Percentiles rank a stretch among this genome's conserved stretches.
Conservation (phyloP, 2,888 invertebrate genomes). For the Troglohyphantes excavatus region DNA sequence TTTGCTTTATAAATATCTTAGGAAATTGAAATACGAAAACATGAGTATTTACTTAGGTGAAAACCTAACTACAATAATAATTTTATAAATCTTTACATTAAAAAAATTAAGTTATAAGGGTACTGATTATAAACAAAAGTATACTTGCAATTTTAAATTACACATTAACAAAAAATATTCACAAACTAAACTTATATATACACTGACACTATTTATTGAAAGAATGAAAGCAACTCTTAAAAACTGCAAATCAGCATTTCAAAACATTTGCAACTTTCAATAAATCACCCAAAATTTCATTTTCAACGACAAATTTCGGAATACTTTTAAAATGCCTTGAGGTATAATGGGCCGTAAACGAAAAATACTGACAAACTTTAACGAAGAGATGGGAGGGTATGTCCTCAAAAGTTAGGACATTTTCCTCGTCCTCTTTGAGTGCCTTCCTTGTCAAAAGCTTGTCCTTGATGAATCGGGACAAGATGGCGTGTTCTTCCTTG, state of each 20-base stretch:
- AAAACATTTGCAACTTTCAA: constrained; percentile 24
- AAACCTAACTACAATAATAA: too few relatives aligned
- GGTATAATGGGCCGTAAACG: constrained; percentile 39
- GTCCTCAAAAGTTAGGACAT: not conserved
- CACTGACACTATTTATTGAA: too few relatives aligned
- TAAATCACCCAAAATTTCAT: constrained; percentile 22
- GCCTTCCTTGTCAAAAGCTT: not conserved
- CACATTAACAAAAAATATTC: too few relatives aligned
- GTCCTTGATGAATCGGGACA: constrained; percentile 43
- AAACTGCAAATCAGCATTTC: not conserved
- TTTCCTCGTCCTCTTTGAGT: constrained; percentile 7
- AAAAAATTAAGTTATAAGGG: too few relatives aligned
- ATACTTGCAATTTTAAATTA: too few relatives aligned
- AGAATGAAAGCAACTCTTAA: too few relatives aligned
- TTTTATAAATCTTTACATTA: too few relatives aligned
- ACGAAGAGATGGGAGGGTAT: constrained; percentile 33
- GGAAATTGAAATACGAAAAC: too few relatives aligned
- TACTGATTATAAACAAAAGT: too few relatives aligned
- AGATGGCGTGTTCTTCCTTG: constrained; percentile 34
- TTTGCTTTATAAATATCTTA: too few relatives aligned
- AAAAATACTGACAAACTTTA: constrained; percentile 51
- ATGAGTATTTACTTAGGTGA: too few relatives aligned
- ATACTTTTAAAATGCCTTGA: constrained; percentile 15
- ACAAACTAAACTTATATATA: too few relatives aligned
- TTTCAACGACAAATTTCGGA: constrained; percentile 32